Percentiles rank a stretch among this genome's conserved stretches.
These are phyloP conservation scores for Achatina immaculata DNA, from an alignment of 1,140 invertebrate genomes.

Conservation along the genomic window DNA sequence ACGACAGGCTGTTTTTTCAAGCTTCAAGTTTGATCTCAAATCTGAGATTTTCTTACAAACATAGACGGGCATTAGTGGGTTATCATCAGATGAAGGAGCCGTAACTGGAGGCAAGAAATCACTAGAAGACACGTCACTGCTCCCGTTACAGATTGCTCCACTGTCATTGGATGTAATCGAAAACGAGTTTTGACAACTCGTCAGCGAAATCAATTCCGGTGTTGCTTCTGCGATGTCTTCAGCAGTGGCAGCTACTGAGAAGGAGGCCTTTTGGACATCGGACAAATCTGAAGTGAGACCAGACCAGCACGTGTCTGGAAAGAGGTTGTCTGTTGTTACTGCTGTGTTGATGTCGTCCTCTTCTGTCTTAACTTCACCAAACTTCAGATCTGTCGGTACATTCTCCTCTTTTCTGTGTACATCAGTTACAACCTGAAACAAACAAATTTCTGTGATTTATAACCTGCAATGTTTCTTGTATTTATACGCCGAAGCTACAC, in stretches of 20 bases:
- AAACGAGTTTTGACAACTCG: too few species aligned
- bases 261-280: too few species aligned
- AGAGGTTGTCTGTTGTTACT: background rate
- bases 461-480: too few species aligned
- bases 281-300: too few species aligned
- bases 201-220: too few species aligned
- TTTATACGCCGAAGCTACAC: too few species aligned
- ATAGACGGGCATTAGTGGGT: slow-evolving; percentile 46
- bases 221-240: too few species aligned
- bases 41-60: slow-evolving; percentile 39
- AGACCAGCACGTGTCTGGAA: too few species aligned
- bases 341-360: background rate
- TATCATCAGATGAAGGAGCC: slow-evolving; percentile 45
- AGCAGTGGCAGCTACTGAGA: background rate
- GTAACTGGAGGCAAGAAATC: slow-evolving; percentile 35
- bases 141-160: slow-evolving; percentile 22
- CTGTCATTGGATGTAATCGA: slow-evolving; percentile 14
- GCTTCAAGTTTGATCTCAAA: background rate
- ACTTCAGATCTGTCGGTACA: background rate
- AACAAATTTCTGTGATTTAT: too few species aligned
- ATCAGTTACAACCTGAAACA: background rate
- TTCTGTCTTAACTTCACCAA: background rate
- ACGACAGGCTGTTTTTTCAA: background rate
- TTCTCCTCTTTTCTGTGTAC: background rate
- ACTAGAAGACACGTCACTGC: slow-evolving; percentile 44